Conservation (phyloP, 1,140 invertebrate species). For the Macrobrachium rosenbergii region DNA sequence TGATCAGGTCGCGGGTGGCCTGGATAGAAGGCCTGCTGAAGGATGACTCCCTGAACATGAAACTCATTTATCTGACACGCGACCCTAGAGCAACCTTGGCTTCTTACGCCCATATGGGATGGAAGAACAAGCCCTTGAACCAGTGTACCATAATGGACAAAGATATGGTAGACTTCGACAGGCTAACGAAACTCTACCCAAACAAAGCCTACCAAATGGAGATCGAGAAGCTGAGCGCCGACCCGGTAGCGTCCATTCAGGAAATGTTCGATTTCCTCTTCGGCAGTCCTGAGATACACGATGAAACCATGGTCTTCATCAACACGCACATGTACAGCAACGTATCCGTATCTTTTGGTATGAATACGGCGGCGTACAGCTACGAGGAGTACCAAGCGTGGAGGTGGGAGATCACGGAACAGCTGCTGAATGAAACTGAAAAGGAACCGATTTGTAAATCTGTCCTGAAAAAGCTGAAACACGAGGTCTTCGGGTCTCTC, state of each 20-base stretch:
- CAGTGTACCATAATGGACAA: neutral
- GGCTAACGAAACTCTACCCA: neutral
- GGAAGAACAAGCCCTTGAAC: neutral
- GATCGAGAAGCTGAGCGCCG: neutral
- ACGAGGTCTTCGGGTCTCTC: neutral
- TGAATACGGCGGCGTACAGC: slow-evolving; percentile 21
- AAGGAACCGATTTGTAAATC: neutral
- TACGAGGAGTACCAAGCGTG: neutral
- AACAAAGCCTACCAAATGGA: neutral
- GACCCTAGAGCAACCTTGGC: slow-evolving; percentile 6
- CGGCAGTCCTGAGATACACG: neutral
- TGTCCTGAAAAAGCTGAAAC: neutral
- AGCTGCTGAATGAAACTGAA: neutral
- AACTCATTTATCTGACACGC: slow-evolving; percentile 6
- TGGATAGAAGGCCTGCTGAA: slow-evolving; percentile 17
- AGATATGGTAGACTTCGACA: neutral
- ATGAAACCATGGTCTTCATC: neutral
- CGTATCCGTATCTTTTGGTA: neutral
- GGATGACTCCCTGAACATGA: neutral
- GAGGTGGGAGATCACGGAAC: slow-evolving; percentile 6
- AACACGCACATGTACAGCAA: neutral
- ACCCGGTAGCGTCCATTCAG: neutral
- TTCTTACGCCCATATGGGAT: neutral
- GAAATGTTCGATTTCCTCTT: neutral
- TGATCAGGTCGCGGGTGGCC: slow-evolving; percentile 23